Conservation (phyloP, 1,140 invertebrate genomes). For the Streblospio benedicti region DNA sequence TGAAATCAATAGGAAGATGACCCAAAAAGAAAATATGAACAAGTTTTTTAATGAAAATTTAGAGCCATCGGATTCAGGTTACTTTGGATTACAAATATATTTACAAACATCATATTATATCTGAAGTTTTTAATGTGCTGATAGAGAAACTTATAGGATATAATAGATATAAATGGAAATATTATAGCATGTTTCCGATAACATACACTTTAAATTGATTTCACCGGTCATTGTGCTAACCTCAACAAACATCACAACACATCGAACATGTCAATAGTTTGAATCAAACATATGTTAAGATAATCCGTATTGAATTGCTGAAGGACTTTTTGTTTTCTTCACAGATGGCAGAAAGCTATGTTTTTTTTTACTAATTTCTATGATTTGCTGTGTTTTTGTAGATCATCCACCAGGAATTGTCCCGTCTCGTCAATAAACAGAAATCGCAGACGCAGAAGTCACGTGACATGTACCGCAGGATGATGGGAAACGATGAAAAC, state of each 20-base stretch:
- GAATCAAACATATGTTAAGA: background rate
- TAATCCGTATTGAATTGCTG: background rate
- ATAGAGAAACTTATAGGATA: no score
- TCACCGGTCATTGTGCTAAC: background rate
- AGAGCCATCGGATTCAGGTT: no score
- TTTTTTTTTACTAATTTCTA: background rate
- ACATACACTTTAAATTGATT: background rate
- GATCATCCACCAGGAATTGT: slow-evolving; percentile 51
- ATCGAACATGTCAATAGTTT: background rate
- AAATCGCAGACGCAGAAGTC: slow-evolving; percentile 48
- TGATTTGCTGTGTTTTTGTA: slow-evolving; percentile 16
- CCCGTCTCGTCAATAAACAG: slow-evolving; percentile 52
- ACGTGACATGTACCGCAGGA: slow-evolving; percentile 60
- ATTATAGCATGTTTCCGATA: no score
- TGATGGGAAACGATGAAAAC: slow-evolving; percentile 49
- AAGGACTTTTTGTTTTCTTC: background rate
- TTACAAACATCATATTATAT: no score
- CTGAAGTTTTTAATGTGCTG: no score
- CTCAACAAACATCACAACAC: background rate
- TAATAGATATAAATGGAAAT: no score
- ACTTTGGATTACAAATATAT: no score
- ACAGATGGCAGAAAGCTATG: background rate
- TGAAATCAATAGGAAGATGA: no score
- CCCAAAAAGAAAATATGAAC: no score
- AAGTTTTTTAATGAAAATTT: no score